Evolutionary conservation across 2,113 vertebrate genomes (phyloP), one percentile per base, ranked within the genome.

Genomic region (Axis porcinus): DNA sequence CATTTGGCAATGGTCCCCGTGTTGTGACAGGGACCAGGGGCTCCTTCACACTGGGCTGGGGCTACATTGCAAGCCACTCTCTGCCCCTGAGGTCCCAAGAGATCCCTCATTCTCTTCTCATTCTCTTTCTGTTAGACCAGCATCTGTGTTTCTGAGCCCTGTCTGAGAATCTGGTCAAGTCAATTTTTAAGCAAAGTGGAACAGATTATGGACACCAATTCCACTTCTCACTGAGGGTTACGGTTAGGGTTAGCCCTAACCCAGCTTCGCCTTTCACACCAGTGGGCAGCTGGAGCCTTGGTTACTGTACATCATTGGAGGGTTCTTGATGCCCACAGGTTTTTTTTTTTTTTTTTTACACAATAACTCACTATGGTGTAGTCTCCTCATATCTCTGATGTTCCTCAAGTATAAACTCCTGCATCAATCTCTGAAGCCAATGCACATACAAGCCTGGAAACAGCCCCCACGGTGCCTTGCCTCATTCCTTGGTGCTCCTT

Each of bases 361-460:
- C 5, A 2, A 33, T 15, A 30, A 33, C 33, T 33, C 62, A 13
- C 9, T 40, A 10, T 27, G 3, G 0, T 6, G 55, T 60, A 2
- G 15, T 57, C 11, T n/a, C 45, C 2, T 5, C 2, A 15, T 45
- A 54, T 45, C 50, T 25, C 33, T 36, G 64, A 17, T 23, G 33
- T 27, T 25, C 4, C 43, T 87, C 21, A 28, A 13, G 9, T 3
- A 3, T 25, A 40, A 76, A 55, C 13, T 54, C 16, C 36, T 12
- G 0, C 30, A 4, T 30, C 36, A 23, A 0, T 57, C 19, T 81
- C 83, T 27, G 11, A 11, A 11, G 14, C 52, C 0, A 1, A 11
- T 15, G 52, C 4, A 4, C 25, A 30, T 14, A 1, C 1, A 21
- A 54, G 52, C 13, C 79, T 5, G 25, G 27, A 13, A 57, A 7